Evolutionary conservation across 2,113 vertebrate genomes (phyloP).

Genomic region (Dasyurus viverrinus): DNA sequence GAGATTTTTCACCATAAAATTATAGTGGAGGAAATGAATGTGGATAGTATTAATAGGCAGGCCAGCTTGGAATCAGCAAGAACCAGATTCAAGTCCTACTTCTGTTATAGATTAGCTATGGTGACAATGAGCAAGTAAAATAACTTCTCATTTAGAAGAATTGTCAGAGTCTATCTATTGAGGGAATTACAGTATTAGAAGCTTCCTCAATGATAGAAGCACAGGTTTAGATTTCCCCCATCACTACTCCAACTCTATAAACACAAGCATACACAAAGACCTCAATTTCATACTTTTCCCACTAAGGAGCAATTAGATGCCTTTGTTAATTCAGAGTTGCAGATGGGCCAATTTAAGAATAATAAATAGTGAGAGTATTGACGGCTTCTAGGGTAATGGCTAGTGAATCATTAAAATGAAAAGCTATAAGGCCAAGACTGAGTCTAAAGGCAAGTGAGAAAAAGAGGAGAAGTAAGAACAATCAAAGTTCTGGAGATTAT

Average conservation of each 20-base stretch:
- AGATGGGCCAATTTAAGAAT: not conserved
- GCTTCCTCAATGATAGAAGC: not conserved
- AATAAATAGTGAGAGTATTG: not conserved
- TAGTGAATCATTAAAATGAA: not conserved
- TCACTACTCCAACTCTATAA: not conserved
- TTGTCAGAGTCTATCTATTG: not conserved
- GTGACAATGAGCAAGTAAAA: not conserved
- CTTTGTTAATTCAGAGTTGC: not conserved
- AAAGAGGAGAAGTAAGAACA: not conserved
- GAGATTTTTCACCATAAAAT: not conserved
- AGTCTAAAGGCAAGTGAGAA: not conserved
- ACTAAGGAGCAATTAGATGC: not conserved
- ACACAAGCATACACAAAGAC: not conserved
- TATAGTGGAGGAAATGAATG: not conserved
- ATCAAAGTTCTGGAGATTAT: not conserved
- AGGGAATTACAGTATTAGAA: not conserved
- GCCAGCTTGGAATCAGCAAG: not conserved
- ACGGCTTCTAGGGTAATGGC: not conserved
- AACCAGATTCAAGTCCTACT: not conserved
- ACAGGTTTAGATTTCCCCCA: not conserved
- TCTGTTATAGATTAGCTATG: not conserved
- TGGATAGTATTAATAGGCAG: not conserved
- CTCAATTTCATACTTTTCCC: not conserved
- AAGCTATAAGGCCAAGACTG: not conserved
- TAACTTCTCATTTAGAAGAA: not conserved